Evolutionary conservation across 2,888 invertebrate genomes (phyloP).

Genomic region (Polymixis flavicincta): DNA sequence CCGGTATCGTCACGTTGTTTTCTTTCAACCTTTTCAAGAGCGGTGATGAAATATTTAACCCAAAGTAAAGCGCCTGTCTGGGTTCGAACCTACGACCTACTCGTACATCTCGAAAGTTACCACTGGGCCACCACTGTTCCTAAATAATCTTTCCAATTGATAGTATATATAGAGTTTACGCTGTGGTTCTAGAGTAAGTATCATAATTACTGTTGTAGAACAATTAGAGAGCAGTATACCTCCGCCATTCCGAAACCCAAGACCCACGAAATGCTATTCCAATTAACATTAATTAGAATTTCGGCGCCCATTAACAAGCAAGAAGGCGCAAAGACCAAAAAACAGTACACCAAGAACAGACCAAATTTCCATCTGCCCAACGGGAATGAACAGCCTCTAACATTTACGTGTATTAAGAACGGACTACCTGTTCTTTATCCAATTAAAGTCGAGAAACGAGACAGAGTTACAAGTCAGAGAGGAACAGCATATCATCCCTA

Average conservation of each 20-base stretch:
- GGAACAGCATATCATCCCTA: slow-evolving; percentile 53
- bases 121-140: too few relatives aligned
- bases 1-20: too few relatives aligned
- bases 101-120: too few relatives aligned
- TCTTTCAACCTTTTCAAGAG: too few relatives aligned
- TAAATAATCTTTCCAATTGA: neutral
- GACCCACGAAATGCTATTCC: slow-evolving; percentile 28
- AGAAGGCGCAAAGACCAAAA: slow-evolving; percentile 36
- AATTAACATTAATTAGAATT: slow-evolving; percentile 54
- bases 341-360: slow-evolving; percentile 21
- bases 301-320: slow-evolving; percentile 40
- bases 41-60: too few relatives aligned
- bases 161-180: neutral
- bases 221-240: slow-evolving; percentile 23
- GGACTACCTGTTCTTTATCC: slow-evolving; percentile 58
- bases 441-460: slow-evolving; percentile 53
- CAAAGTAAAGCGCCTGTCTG: too few relatives aligned
- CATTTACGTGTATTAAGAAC: slow-evolving; percentile 51
- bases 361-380: slow-evolving; percentile 41
- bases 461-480: slow-evolving; percentile 32
- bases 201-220: slow-evolving; percentile 1
- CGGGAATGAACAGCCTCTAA: slow-evolving; percentile 58
- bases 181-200: neutral
- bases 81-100: too few relatives aligned
- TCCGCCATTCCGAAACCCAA: slow-evolving; percentile 2